A percentile compares a stretch with the other conserved stretches of the same genome.
These are phyloP conservation scores for Pogonus chalceus DNA, from an alignment of 1,140 invertebrate species.

Conservation along the genomic window DNA sequence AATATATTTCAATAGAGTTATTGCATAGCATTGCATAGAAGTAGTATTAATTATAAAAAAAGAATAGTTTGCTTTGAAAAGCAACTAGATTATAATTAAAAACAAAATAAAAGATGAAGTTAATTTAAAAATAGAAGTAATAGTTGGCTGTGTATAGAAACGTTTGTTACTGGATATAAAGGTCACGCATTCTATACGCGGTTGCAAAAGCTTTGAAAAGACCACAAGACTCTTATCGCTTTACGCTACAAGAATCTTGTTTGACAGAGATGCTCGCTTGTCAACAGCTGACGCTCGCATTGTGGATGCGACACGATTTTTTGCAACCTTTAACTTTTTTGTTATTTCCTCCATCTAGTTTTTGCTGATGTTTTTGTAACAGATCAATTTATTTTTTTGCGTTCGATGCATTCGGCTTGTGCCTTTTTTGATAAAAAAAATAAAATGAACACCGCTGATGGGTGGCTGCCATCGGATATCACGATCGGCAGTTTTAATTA, in stretches of 20 bases:
- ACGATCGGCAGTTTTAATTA: slow-evolving; percentile 1
- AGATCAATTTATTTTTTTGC: slow-evolving; percentile 6
- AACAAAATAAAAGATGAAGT: too few species aligned
- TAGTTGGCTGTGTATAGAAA: too few species aligned
- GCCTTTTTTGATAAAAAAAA: not conserved
- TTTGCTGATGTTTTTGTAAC: not conserved
- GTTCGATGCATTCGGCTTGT: not conserved
- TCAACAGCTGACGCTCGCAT: slow-evolving; percentile 6
- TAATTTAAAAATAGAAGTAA: too few species aligned
- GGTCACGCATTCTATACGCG: too few species aligned
- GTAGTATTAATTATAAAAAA: too few species aligned
- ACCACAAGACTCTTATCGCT: slow-evolving; percentile 3
- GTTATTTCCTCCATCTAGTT: not conserved
- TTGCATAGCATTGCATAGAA: too few species aligned
- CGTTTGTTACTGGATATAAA: too few species aligned
- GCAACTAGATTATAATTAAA: too few species aligned
- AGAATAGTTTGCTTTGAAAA: too few species aligned
- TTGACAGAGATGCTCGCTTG: slow-evolving; percentile 3
- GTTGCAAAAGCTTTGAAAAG: too few species aligned
- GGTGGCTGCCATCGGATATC: not conserved
- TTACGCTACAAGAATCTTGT: not conserved
- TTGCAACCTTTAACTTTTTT: not conserved
- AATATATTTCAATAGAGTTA: too few species aligned
- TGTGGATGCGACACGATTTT: not conserved
- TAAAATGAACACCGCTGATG: not conserved